Conservation (phyloP, 2,113 vertebrate genomes). For the Lophotis ruficrista region DNA sequence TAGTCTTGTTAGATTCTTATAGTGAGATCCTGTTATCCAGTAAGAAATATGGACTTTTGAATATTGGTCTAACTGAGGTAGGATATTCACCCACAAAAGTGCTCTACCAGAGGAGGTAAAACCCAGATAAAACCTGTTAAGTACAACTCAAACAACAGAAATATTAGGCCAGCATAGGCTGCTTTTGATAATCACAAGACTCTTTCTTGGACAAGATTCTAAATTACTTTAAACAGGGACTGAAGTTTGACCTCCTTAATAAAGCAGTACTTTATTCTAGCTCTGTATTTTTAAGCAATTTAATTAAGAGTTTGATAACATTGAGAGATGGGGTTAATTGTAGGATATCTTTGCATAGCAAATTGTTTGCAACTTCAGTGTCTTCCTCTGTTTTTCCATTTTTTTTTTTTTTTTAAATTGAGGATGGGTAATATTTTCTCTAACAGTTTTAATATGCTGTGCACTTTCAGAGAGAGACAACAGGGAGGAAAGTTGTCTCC, state of each 20-base stretch:
- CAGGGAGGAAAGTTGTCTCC: not conserved
- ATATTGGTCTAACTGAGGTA: not conserved
- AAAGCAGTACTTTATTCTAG: not conserved
- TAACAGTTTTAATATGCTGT: not conserved
- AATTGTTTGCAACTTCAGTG: not conserved
- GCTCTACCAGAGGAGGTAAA: not conserved
- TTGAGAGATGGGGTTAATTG: not conserved
- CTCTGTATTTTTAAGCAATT: not conserved
- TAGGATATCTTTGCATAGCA: not conserved
- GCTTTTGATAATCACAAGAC: not conserved
- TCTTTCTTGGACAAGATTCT: not conserved
- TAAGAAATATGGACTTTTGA: not conserved
- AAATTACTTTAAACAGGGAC: not conserved
- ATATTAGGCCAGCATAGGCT: not conserved
- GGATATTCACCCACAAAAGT: not conserved
- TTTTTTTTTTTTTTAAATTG: not conserved
- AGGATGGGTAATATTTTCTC: accelerated
- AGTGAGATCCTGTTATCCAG: not conserved
- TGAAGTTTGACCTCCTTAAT: not conserved
- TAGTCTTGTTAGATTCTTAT: not conserved
- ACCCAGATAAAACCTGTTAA: not conserved
- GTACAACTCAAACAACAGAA: not conserved
- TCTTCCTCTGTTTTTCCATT: not conserved
- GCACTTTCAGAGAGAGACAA: not conserved
- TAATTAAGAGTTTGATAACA: not conserved